These are phyloP conservation scores for Neelides sp. DNA, from an alignment of 1,140 invertebrate species.

Conservation along the genomic window DNA sequence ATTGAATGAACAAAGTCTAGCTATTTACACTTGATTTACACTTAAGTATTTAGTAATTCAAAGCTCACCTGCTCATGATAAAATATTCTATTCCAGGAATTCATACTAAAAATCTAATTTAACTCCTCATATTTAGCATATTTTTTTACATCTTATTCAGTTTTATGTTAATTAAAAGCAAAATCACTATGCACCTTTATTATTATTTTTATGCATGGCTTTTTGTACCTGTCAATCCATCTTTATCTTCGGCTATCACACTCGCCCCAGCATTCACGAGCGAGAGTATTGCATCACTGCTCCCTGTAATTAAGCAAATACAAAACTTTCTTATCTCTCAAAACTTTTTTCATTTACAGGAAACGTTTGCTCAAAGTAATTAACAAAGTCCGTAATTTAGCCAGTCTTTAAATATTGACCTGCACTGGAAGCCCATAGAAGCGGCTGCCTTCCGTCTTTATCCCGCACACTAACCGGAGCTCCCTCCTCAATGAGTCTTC, in stretches of 20 bases:
- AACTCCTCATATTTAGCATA: no score
- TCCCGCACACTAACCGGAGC: slow-evolving; percentile 73
- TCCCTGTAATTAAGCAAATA: slow-evolving; percentile 42
- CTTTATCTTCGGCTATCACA: slow-evolving; percentile 63
- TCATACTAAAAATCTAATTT: no score
- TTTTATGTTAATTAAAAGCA: not conserved
- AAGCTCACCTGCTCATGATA: no score
- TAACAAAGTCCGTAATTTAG: not conserved
- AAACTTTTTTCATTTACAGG: not conserved
- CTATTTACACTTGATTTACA: no score
- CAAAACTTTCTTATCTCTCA: not conserved
- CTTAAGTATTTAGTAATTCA: no score
- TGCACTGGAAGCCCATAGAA: slow-evolving; percentile 92
- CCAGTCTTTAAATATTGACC: slow-evolving; percentile 40
- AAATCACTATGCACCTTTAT: not conserved
- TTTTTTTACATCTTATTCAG: no score
- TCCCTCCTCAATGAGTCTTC: slow-evolving; percentile 64
- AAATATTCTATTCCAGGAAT: no score
- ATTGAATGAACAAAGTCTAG: no score
- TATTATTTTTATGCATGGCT: no score
- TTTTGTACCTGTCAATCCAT: slow-evolving; percentile 43
- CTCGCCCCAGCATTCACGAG: slow-evolving; percentile 71
- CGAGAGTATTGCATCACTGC: slow-evolving; percentile 72
- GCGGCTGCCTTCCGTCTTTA: slow-evolving; percentile 78
- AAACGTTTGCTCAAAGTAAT: not conserved